Evolutionary conservation across 2,113 vertebrate genomes (phyloP), one percentile per base, ranked within the genome.

Genomic region (Vanacampus margaritifer): DNA sequence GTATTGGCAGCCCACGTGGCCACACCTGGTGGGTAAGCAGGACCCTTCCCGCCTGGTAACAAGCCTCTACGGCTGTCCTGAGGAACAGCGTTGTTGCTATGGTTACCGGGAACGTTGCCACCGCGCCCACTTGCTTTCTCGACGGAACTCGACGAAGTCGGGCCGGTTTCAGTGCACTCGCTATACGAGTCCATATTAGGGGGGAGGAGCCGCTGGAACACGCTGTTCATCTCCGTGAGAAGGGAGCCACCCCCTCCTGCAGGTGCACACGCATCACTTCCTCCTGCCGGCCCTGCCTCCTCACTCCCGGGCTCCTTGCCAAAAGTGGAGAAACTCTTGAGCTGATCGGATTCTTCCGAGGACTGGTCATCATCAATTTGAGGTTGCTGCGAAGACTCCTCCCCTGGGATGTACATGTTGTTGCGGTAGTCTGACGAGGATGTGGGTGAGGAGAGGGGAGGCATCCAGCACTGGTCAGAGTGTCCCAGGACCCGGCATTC

Each of bases 381-480:
- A 13, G 87, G 90, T 57, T 88, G 88, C 74, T 88, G 93, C 0
- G 89, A 87, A 51, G 89, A 88, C 81, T 98, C 96, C 74, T 99
- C 96, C 2, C 95, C 95, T 0, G 97, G 97, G 74, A 98, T 97
- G 89, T 95, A 98, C 95, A 98, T 93, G 90, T 98, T 98, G 72
- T 91, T 96, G 32, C 96, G 89, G 59, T 98, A 98, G 77, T 99
- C 96, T 0, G 93, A 91, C 4, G 95, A 93, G 68, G 87, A 93
- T 3, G 94, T 78, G 4, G 88, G 92, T 0, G 94, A 95, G 24
- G 95, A 94, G 28, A 96, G 80, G 0, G 96, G 96, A 0, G 96
- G 96, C 97, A 99, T 99, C 97, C 97, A 99, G 89, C 97, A 99
- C 89, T 98, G 97, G 91, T 99, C 97, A 0, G 97, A 99, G 87